Base-by-base conservation (phyloP, 2,113 vertebrate species). In the Eulemur rufifrons region DNA sequence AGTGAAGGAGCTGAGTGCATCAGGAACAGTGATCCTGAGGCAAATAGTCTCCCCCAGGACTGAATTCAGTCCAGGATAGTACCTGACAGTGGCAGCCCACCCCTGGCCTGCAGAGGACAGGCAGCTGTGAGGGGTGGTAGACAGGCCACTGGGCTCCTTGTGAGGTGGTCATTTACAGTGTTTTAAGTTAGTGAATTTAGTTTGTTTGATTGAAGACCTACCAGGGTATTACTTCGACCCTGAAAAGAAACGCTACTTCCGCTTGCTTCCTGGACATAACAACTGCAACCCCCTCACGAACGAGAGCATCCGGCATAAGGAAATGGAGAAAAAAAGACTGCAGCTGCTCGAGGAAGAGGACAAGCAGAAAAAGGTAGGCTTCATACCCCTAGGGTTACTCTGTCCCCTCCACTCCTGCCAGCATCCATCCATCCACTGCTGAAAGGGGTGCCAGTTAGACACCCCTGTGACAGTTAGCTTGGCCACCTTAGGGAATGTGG, bases 221-320 rank as follows among this genome's bases (percentile, higher is more conserved):
- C 99, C 99, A 2, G 99, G 99, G 64, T 99, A 99, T 98, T 99
- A 99, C 98, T 99, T 99, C 95, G 99, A 99, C 85, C 95, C 99
- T 0, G 99, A 99, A 98, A 99, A 99, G 98, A 99, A 99, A 63
- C 99, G 99, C 29, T 99, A 99, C 93, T 99, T 99, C 97, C 99
- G 99, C 59, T 98, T 99, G 0, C 97, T 99, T 92, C 99, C 99
- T 3, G 99, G 99, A 52, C 99, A 99, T 95, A 99, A 99, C 97
- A 99, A 99, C 98, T 99, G 99, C 97, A 99, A 99, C 97, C 99
- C 99, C 0, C 99, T 99, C 97, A 99, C 99, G 10, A 99, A 97
- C 83, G 99, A 99, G 89, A 98, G 99, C 96, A 98, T 99, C 97
- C 98, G 98, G 84, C 97, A 98, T 88, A 99, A 99, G 93, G 99